These are phyloP conservation scores for Dasypogon diadema DNA, from an alignment of 2,888 invertebrate species.

Conservation along the genomic window DNA sequence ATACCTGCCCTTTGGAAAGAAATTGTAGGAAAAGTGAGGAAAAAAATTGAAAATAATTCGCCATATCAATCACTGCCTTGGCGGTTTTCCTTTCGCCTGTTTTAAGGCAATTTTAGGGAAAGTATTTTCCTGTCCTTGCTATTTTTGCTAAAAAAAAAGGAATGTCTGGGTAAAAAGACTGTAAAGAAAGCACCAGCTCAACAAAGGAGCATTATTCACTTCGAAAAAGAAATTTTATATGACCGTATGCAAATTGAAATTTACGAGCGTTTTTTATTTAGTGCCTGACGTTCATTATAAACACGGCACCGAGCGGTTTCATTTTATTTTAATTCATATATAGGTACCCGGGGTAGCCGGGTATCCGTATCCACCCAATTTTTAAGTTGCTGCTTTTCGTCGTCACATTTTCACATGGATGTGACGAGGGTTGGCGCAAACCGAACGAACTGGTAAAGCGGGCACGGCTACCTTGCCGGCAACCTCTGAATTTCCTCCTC, in stretches of 20 bases:
- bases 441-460: not conserved
- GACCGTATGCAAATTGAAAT: conserved; percentile 51
- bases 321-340: conserved; percentile 52
- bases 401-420: conserved; percentile 7
- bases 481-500: conserved; percentile 31
- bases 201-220: conserved; percentile 49
- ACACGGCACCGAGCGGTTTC: conserved; percentile 46
- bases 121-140: conserved; percentile 50
- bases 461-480: not conserved
- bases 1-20: not conserved
- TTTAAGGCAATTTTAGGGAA: conserved; percentile 46
- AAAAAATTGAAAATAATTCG: conserved; percentile 49
- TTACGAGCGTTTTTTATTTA: conserved; percentile 50
- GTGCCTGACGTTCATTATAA: conserved; percentile 46
- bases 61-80: conserved; percentile 43
- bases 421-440: conserved; percentile 27
- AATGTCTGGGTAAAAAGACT: conserved; percentile 30
- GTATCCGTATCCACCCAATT: not conserved
- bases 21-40: conserved; percentile 26
- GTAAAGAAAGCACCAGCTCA: conserved; percentile 26
- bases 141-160: conserved; percentile 23
- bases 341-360: conserved; percentile 9
- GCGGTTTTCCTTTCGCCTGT: conserved; percentile 42
- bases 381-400: not conserved
- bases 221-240: conserved; percentile 48